Evolutionary conservation across 92 coral and sea anemone species (phyloP).

Genomic region (Nematostella vectensis): DNA sequence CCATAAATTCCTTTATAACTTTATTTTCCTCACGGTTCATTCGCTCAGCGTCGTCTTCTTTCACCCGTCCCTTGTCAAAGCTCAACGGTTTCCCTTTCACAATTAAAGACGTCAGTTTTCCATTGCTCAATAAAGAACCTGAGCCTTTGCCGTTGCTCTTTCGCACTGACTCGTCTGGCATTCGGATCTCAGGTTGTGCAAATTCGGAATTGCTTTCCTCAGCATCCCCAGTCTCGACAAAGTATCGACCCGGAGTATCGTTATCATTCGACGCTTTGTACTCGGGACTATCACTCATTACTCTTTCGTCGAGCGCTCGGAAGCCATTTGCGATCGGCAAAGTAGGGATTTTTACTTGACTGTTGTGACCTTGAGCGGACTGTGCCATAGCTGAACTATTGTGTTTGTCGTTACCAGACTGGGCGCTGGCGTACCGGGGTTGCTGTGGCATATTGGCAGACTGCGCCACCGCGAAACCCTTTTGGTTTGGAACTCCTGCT

Average conservation of each 20-base stretch:
- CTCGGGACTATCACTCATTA: conserved; percentile 26
- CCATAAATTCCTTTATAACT: conserved; percentile 1
- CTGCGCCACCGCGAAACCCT: conserved; percentile 2
- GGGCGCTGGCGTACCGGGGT: neutral
- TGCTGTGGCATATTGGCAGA: neutral
- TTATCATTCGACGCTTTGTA: conserved; percentile 1
- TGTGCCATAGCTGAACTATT: neutral
- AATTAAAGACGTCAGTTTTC: neutral
- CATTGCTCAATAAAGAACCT: neutral
- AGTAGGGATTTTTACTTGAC: neutral
- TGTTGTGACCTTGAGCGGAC: neutral
- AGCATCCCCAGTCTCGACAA: conserved; percentile 3
- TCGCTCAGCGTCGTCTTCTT: neutral
- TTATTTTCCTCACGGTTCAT: neutral
- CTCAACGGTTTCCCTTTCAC: neutral
- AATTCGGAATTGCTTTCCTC: neutral
- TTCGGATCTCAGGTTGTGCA: conserved; percentile 3
- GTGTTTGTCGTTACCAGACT: conserved; percentile 1
- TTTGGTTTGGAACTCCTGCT: neutral
- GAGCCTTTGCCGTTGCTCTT: neutral
- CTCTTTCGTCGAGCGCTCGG: conserved; percentile 16
- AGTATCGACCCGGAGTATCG: neutral
- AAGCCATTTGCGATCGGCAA: neutral
- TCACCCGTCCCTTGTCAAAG: too few relatives aligned
- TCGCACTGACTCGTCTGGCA: neutral